Conservation (phyloP, 2,888 invertebrate genomes). For the Meloe dianella region DNA sequence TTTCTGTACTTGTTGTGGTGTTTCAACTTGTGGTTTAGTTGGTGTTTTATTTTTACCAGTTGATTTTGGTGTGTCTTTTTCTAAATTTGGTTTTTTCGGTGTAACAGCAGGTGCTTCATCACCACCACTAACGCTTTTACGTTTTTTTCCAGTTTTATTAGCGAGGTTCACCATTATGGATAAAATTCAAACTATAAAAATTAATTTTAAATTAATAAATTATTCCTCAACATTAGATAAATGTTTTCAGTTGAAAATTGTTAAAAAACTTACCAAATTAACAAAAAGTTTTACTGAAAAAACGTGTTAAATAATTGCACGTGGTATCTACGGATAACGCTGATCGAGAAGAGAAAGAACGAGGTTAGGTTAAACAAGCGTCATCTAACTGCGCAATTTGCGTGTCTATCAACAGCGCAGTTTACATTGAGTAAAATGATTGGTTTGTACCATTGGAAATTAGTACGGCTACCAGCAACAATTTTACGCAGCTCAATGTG, state of each 20-base stretch:
- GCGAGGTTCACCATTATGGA: neutral
- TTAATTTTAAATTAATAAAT: neutral
- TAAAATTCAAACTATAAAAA: neutral
- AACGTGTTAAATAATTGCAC: conserved; percentile 4
- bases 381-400: neutral
- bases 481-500: neutral
- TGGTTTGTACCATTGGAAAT: neutral
- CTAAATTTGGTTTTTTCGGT: conserved; percentile 6
- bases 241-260: neutral
- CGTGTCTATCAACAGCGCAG: neutral
- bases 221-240: neutral
- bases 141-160: neutral
- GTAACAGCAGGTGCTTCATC: neutral
- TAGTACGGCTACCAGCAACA: neutral
- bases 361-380: conserved; percentile 7
- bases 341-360: neutral
- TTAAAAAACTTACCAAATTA: conserved; percentile 6
- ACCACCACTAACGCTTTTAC: neutral
- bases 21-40: neutral
- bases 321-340: neutral
- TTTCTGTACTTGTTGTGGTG: neutral
- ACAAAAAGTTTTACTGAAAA: neutral
- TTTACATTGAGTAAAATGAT: neutral
- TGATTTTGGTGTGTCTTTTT: neutral
- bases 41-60: neutral